Base-by-base conservation (phyloP, 2,888 invertebrate species). In the Protonemura montana region DNA sequence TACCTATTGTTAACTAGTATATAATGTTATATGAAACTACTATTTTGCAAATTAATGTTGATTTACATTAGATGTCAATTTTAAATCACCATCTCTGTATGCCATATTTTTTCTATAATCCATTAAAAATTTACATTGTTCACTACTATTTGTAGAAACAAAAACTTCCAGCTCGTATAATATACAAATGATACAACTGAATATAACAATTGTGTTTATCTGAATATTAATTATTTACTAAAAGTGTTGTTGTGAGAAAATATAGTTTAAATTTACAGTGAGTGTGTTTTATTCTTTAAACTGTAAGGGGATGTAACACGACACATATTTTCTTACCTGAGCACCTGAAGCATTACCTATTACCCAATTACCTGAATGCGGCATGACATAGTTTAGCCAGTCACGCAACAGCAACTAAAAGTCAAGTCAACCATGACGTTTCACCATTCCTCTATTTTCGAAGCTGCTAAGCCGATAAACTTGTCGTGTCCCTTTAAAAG, bases 241-340 rank as follows among this genome's bases (percentile, higher is more conserved):
- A 81, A 81, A 81, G 30, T 81, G 30, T 29, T 81, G 28, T 81
- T 29, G 6, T 10, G 16, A 83, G 42, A 83, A 26, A 84, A 84
- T 41, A 76, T 41, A 84, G 35, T 35, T 41, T 84, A 84, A 1
- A 76, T 42, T 27, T 27, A 28, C 59, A 41, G 21, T 35, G 35
- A 35, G 35, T 35, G 5, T 35, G 35, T 35, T 35, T 35, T 10
- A 35, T 35, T 10, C 3, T n/a, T n/a, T n/a, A n/a, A n/a, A n/a
- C n/a, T n/a, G n/a, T n/a, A n/a, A n/a, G n/a, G n/a, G n/a, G n/a
- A n/a, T n/a, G n/a, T n/a, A n/a, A n/a, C n/a, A n/a, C n/a, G n/a
- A n/a, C n/a, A n/a, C n/a, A n/a, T n/a, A n/a, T n/a, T n/a, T n/a
- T n/a, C n/a, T n/a, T n/a, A n/a, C n/a, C n/a, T n/a, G n/a, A n/a